These are phyloP conservation scores for Coremacera marginata DNA, from an alignment of 2,888 invertebrate genomes.

Conservation along the genomic window DNA sequence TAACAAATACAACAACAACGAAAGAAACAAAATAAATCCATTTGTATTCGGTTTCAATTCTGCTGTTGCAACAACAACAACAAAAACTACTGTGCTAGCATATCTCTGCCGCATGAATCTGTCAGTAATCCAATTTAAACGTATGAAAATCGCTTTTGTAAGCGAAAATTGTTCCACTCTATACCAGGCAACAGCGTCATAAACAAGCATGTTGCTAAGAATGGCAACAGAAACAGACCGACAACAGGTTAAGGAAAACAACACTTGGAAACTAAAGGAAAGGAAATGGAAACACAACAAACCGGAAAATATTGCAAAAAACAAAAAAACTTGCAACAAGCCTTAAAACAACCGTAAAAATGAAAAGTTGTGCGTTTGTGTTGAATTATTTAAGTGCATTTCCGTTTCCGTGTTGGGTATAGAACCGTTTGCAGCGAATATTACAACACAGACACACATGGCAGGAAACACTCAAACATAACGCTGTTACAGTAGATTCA, in stretches of 20 bases:
- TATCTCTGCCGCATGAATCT: background rate
- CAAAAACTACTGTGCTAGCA: too few relatives aligned
- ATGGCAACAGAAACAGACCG: too few relatives aligned
- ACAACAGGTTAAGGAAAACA: background rate
- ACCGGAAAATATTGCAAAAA: background rate
- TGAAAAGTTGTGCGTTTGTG: background rate
- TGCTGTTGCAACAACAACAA: too few relatives aligned
- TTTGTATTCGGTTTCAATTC: too few relatives aligned
- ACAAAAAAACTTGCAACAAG: background rate
- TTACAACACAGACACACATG: background rate
- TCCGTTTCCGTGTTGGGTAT: background rate
- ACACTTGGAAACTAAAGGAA: background rate
- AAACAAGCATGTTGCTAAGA: too few relatives aligned
- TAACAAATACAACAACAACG: too few relatives aligned
- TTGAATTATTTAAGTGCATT: slow-evolving; percentile 17
- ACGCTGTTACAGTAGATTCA: background rate
- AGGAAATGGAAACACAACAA: background rate
- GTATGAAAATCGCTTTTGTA: background rate
- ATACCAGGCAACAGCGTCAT: too few relatives aligned
- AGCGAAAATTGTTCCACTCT: background rate
- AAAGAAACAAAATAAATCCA: too few relatives aligned
- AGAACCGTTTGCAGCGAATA: background rate
- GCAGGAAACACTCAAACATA: too few relatives aligned
- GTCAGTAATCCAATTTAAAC: background rate
- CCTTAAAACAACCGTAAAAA: background rate